Evolutionary conservation across 2,888 invertebrate genomes (phyloP).

Genomic region (Cactoblastis cactorum): DNA sequence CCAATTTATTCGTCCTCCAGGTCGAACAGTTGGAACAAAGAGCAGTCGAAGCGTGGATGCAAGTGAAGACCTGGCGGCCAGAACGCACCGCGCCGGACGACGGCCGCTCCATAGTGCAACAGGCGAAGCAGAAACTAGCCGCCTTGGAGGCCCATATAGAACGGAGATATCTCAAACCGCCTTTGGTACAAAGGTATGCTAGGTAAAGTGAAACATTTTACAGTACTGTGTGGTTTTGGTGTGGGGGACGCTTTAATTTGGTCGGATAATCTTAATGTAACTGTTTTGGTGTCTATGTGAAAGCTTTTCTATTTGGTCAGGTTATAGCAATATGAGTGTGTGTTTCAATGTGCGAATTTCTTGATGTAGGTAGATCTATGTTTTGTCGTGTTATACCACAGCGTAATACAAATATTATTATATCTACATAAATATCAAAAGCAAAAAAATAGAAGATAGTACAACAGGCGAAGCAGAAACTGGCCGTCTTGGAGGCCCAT

Average conservation of each 20-base stretch:
- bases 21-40: conserved; percentile 94
- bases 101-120: conserved; percentile 81
- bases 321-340: not conserved
- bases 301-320: not conserved
- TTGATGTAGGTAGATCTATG: not conserved
- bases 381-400: not conserved
- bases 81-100: conserved; percentile 58
- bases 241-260: conserved; percentile 5
- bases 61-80: conserved; percentile 92
- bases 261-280: conserved; percentile 5
- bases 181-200: conserved; percentile 83
- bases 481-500: conserved; percentile 91
- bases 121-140: conserved; percentile 85
- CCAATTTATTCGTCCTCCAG: conserved; percentile 37
- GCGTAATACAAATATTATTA: too few species aligned
- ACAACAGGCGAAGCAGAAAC: conserved; percentile 83
- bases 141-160: conserved; percentile 94
- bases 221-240: conserved; percentile 21
- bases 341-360: too few species aligned
- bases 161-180: conserved; percentile 94
- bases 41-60: conserved; percentile 92
- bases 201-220: conserved; percentile 47
- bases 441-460: too few species aligned
- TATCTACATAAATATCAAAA: too few species aligned
- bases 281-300: not conserved